A percentile compares a stretch with the other conserved stretches of the same genome.
Evolutionary conservation across 2,888 invertebrate species (phyloP).

Genomic region (Trissolcus japonicus): DNA sequence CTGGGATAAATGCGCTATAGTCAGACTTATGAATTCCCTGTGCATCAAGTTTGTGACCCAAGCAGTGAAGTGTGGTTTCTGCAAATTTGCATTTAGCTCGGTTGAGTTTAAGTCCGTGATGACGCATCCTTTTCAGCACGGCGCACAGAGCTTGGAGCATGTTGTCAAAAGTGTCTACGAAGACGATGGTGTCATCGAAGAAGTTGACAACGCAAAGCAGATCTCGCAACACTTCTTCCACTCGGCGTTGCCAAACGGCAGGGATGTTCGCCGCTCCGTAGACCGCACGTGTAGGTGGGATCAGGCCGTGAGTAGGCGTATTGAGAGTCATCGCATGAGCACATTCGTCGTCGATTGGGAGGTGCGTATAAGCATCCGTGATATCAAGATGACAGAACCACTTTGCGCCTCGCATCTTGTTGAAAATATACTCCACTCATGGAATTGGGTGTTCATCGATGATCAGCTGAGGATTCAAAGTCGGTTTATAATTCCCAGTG

Average conservation of each 20-base stretch:
- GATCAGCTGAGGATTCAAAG: constrained; percentile 22
- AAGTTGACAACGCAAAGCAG: constrained; percentile 5
- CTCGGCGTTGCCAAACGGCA: constrained; percentile 8
- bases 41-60: constrained; percentile 8
- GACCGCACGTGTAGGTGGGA: constrained; percentile 30
- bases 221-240: constrained; percentile 1
- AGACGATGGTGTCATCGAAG: constrained; percentile 13
- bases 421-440: constrained; percentile 25
- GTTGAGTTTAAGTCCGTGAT: constrained; percentile 27
- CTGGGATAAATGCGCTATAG: constrained; percentile 5
- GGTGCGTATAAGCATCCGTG: constrained; percentile 28
- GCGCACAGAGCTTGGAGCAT: constrained; percentile 13
- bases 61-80: background rate
- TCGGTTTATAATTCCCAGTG: background rate
- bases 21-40: constrained; percentile 1
- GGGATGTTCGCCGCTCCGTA: constrained; percentile 20
- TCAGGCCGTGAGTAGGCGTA: constrained; percentile 34
- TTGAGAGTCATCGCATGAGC: constrained; percentile 27
- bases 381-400: constrained; percentile 13
- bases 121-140: constrained; percentile 4
- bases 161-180: constrained; percentile 20
- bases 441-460: constrained; percentile 42
- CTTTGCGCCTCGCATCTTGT: constrained; percentile 21
- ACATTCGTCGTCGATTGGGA: constrained; percentile 27
- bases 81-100: constrained; percentile 14